Evolutionary conservation across 1,140 invertebrate species (phyloP).

Genomic region (Oryctes rhinoceros): DNA sequence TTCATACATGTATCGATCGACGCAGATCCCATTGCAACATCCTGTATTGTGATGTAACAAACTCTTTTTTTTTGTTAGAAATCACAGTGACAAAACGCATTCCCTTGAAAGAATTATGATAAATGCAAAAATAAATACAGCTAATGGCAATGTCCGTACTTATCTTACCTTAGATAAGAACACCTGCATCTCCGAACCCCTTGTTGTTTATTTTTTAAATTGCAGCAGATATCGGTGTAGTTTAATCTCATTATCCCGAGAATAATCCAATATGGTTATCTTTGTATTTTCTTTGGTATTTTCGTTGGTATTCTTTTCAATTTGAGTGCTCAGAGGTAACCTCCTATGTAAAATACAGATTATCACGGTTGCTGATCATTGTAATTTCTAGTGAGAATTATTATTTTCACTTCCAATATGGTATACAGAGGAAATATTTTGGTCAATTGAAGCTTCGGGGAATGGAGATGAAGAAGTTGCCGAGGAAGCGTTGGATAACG

Average conservation of each 20-base stretch:
- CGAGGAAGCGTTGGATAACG: constrained; percentile 65
- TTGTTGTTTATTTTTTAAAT: constrained; percentile 63
- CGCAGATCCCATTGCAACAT: no score
- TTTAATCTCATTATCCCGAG: constrained; percentile 63
- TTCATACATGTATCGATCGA: no score
- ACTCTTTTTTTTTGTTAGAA: no score
- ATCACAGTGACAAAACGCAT: no score
- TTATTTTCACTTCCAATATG: constrained; percentile 57
- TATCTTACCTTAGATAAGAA: no score
- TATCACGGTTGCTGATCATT: background rate
- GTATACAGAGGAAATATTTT: constrained; percentile 73
- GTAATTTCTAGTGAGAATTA: background rate
- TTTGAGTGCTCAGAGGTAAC: constrained; percentile 75
- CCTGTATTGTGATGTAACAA: no score
- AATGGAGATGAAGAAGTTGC: constrained; percentile 65
- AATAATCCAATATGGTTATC: constrained; percentile 63
- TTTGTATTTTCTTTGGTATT: constrained; percentile 56
- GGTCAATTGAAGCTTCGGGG: constrained; percentile 74
- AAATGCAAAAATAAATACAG: no score
- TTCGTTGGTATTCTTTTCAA: constrained; percentile 70
- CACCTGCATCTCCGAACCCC: no score
- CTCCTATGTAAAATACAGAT: background rate
- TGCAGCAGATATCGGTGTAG: constrained; percentile 62
- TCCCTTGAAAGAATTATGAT: no score
- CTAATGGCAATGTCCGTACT: no score